A percentile compares a stretch with the other conserved stretches of the same genome.
Evolutionary conservation across 2,888 invertebrate species (phyloP).

Genomic region (Parapristionchus giblindavisi): DNA sequence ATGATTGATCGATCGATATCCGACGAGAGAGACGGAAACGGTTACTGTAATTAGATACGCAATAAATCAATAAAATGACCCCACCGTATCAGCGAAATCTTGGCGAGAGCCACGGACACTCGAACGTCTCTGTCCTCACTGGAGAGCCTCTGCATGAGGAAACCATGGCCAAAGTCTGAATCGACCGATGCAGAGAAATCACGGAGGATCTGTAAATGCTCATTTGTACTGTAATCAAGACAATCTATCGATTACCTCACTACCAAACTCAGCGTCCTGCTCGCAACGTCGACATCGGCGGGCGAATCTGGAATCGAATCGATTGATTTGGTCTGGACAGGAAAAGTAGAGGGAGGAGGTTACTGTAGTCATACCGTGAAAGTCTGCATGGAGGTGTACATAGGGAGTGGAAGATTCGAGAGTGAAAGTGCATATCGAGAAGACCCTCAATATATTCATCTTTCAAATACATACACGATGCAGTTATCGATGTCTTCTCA

Average conservation of each 20-base stretch:
- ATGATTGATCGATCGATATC: constrained; percentile 23
- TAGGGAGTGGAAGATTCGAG: constrained; percentile 52
- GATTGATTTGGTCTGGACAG: too few relatives aligned
- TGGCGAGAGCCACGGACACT: constrained; percentile 48
- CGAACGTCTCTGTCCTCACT: constrained; percentile 44
- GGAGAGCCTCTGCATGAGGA: constrained; percentile 46
- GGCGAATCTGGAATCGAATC: constrained; percentile 45
- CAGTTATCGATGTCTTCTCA: neutral
- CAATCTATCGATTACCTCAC: constrained; percentile 45
- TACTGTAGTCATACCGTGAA: constrained; percentile 46
- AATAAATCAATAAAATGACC: neutral
- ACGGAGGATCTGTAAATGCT: constrained; percentile 27
- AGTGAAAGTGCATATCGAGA: constrained; percentile 60
- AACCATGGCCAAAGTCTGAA: constrained; percentile 59
- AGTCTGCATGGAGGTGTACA: constrained; percentile 56
- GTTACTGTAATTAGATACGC: constrained; percentile 33
- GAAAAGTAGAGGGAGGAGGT: too few relatives aligned
- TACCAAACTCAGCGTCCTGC: constrained; percentile 54
- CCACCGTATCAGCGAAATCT: constrained; percentile 48
- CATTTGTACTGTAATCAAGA: too few relatives aligned
- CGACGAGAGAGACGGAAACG: constrained; percentile 34
- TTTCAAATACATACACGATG: neutral
- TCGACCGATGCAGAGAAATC: constrained; percentile 52
- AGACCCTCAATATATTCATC: constrained; percentile 45
- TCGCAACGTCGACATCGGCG: constrained; percentile 58